phyloP scores from a whole-genome alignment of 2,113 vertebrate species.

The Leptosomus discolor region DNA sequence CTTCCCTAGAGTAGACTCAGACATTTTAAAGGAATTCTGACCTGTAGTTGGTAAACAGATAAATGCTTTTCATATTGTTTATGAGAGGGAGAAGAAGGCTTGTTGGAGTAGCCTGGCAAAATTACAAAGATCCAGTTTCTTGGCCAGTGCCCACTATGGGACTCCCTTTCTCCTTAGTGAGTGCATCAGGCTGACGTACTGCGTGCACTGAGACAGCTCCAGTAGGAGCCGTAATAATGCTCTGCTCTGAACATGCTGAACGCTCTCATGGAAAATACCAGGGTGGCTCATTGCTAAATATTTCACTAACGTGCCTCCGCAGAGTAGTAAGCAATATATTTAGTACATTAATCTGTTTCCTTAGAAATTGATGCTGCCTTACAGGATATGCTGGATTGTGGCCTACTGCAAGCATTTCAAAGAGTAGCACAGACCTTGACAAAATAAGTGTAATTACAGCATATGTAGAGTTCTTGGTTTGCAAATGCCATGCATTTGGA shows the following conservation, averaged over 20 bases:
- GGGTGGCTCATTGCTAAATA: not conserved
- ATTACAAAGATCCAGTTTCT: not conserved
- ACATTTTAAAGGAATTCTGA: slow-evolving; percentile 5
- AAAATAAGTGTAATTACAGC: not conserved
- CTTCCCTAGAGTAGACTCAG: not conserved
- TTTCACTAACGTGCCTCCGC: not conserved
- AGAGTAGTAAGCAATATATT: not conserved
- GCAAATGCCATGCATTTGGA: slow-evolving; percentile 2
- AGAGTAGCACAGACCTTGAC: not conserved
- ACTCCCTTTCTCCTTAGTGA: not conserved
- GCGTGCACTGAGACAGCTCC: not conserved
- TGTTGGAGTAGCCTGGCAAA: not conserved
- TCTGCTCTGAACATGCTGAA: not conserved
- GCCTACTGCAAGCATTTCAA: not conserved
- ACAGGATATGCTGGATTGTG: not conserved
- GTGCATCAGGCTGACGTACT: not conserved
- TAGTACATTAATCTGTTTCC: not conserved
- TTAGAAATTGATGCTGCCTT: not conserved
- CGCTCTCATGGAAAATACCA: not conserved
- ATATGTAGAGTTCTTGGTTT: not conserved
- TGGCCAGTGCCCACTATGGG: not conserved
- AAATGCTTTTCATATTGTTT: not conserved
- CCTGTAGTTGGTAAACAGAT: not conserved
- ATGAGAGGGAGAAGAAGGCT: not conserved
- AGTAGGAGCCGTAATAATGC: not conserved